These are phyloP conservation scores for Nothoprocta pentlandii DNA, from an alignment of 2,113 vertebrate species.

Conservation along the genomic window DNA sequence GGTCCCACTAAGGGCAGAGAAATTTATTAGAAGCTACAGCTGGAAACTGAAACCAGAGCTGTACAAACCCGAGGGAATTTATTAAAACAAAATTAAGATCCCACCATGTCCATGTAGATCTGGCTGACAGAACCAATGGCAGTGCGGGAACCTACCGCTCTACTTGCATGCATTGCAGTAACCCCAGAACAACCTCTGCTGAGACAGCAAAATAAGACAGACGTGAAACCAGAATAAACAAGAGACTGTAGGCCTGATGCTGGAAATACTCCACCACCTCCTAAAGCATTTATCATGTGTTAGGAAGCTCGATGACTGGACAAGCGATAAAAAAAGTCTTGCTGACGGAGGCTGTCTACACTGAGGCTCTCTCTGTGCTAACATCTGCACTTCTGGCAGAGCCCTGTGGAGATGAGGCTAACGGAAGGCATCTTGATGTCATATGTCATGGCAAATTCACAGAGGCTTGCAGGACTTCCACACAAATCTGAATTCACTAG, in stretches of 20 bases:
- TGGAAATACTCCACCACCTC: constrained; percentile 20
- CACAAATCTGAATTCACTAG: background rate
- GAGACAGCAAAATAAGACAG: background rate
- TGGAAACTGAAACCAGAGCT: background rate
- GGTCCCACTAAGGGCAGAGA: background rate
- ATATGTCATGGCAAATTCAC: background rate
- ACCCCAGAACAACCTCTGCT: background rate
- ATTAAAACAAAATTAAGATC: background rate
- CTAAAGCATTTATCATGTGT: background rate
- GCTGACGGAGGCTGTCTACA: background rate
- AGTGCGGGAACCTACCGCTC: background rate
- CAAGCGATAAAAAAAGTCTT: background rate
- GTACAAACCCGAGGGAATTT: background rate
- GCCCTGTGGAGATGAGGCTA: background rate
- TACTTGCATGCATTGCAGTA: background rate
- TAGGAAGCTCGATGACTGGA: background rate
- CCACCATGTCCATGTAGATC: background rate
- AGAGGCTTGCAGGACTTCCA: background rate
- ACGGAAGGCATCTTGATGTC: background rate
- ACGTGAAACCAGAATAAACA: background rate
- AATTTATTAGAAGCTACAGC: background rate
- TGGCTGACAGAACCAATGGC: background rate
- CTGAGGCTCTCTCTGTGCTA: background rate
- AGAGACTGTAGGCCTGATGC: background rate
- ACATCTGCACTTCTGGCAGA: constrained; percentile 13